phyloP scores from a whole-genome alignment of 2,113 vertebrate species.

The Bucco capensis region DNA sequence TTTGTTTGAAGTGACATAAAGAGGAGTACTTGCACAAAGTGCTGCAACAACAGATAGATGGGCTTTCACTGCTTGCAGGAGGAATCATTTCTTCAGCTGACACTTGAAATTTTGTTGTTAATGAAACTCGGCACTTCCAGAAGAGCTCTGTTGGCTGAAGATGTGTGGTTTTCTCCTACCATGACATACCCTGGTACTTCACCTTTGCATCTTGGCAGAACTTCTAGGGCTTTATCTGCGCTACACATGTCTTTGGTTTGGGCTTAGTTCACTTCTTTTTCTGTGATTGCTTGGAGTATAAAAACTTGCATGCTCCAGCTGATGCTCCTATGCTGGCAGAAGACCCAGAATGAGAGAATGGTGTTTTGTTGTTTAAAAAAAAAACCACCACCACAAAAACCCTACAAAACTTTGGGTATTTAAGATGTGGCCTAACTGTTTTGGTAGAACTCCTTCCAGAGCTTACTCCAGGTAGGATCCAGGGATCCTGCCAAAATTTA shows the following conservation, averaged over 20 bases:
- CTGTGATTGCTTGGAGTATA: background rate
- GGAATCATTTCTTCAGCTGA: background rate
- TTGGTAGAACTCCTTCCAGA: background rate
- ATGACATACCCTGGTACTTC: background rate
- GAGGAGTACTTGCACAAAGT: background rate
- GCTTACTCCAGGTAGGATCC: background rate
- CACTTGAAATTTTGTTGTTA: background rate
- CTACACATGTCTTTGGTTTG: background rate
- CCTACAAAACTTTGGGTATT: background rate
- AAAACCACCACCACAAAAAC: background rate
- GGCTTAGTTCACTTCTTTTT: background rate
- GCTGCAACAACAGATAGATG: background rate
- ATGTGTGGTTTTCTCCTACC: background rate
- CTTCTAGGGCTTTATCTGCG: background rate
- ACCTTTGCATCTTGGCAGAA: background rate
- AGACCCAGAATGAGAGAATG: background rate
- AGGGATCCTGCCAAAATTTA: background rate
- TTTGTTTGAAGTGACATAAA: background rate
- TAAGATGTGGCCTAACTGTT: background rate
- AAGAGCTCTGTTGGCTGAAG: background rate
- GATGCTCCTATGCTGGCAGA: background rate
- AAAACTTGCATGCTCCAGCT: background rate
- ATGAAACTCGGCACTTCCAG: background rate
- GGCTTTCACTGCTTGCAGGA: background rate
- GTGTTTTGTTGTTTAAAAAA: background rate